A percentile compares a stretch with the other conserved stretches of the same genome.
Evolutionary conservation across 2,113 vertebrate genomes (phyloP).

Genomic region (Osmerus mordax): DNA sequence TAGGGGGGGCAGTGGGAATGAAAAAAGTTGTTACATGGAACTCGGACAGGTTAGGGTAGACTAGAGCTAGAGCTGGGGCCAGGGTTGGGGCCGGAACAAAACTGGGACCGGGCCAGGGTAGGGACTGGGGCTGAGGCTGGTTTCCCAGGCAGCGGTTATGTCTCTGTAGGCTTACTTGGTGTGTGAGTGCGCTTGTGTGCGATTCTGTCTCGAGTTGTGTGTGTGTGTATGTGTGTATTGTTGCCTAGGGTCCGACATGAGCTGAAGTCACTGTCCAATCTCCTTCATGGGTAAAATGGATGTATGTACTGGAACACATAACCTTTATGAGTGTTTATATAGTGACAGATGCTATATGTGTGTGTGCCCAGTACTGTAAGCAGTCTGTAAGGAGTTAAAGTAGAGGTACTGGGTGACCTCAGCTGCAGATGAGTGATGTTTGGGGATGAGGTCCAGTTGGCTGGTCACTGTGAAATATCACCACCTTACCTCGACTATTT

Average conservation of each 20-base stretch:
- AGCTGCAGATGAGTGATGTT: background rate
- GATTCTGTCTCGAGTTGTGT: slow-evolving; percentile 36
- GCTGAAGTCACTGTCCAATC: background rate
- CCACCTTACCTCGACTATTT: slow-evolving; percentile 8
- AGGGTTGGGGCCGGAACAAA: slow-evolving; percentile 20
- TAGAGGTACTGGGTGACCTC: background rate
- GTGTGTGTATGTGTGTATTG: slow-evolving; percentile 16
- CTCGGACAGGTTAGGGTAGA: no score
- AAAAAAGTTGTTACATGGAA: slow-evolving; percentile 17
- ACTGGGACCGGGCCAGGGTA: slow-evolving; percentile 16
- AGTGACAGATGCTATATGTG: no score
- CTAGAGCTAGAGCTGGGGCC: background rate
- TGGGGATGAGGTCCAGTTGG: background rate
- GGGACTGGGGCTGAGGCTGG: slow-evolving; percentile 40
- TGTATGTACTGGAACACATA: no score
- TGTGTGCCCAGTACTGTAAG: no score
- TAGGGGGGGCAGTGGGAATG: slow-evolving; percentile 19
- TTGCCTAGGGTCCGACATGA: no score
- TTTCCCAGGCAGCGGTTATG: slow-evolving; percentile 60
- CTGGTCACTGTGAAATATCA: background rate
- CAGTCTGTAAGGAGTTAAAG: background rate
- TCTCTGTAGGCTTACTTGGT: slow-evolving; percentile 44
- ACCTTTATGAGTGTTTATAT: no score
- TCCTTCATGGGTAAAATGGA: no score
- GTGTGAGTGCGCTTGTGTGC: slow-evolving; percentile 17